Evolutionary conservation across 1,140 invertebrate species (phyloP).

Genomic region (Nasonia giraulti): DNA sequence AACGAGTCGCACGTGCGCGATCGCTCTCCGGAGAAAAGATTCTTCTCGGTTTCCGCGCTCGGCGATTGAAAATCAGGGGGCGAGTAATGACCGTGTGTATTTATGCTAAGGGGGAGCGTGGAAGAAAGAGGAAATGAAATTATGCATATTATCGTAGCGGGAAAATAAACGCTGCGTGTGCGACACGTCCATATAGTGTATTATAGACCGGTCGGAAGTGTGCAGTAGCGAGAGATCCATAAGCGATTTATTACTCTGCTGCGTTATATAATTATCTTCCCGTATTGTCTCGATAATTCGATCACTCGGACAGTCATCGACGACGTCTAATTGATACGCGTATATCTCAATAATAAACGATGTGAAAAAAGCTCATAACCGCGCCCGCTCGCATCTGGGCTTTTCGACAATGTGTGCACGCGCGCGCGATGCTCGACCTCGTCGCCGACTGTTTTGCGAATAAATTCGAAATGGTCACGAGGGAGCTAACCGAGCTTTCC

Average conservation of each 20-base stretch:
- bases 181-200: background rate
- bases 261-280: background rate
- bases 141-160: no score
- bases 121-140: no score
- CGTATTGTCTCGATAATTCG: background rate
- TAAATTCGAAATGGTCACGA: conserved; percentile 55
- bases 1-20: background rate
- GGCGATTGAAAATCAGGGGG: background rate
- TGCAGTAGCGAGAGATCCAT: background rate
- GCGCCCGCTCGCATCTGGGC: background rate
- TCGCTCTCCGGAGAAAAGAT: background rate
- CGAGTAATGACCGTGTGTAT: no score
- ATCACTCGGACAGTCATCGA: background rate
- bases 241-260: background rate
- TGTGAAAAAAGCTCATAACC: background rate
- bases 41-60: background rate
- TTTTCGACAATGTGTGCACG: background rate
- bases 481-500: conserved; percentile 30
- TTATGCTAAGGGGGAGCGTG: no score
- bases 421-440: background rate
- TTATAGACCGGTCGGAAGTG: background rate
- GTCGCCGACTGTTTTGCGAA: conserved; percentile 47
- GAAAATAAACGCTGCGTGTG: no score
- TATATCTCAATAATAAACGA: background rate
- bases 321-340: background rate